These are phyloP conservation scores for Erithacus rubecula DNA, from an alignment of 2,797 vertebrate species.

Conservation along the genomic window DNA sequence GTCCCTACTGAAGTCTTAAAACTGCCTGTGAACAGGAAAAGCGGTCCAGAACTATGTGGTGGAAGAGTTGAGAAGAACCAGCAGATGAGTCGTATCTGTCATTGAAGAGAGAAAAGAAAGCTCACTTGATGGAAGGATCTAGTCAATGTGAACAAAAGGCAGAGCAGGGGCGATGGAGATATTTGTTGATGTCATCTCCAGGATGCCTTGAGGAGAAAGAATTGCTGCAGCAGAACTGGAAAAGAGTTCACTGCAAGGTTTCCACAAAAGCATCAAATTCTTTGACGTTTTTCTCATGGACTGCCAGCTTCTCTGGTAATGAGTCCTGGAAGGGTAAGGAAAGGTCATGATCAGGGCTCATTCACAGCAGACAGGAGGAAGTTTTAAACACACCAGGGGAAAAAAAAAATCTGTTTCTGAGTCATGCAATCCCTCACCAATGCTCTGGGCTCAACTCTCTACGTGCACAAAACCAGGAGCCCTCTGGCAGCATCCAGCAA, in stretches of 20 bases:
- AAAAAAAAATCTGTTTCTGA: background rate
- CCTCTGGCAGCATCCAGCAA: background rate
- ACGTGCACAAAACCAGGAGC: background rate
- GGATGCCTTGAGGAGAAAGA: slow-evolving; percentile 28
- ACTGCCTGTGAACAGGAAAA: background rate
- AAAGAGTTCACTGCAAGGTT: slow-evolving; percentile 87
- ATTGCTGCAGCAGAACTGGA: slow-evolving; percentile 23
- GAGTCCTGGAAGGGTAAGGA: slow-evolving; percentile 83
- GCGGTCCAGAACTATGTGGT: background rate
- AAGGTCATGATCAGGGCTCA: background rate
- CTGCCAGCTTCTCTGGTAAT: slow-evolving; percentile 93
- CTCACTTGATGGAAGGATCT: slow-evolving; percentile 5
- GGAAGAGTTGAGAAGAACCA: background rate
- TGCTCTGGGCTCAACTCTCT: background rate
- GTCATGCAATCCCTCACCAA: background rate
- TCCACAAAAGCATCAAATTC: slow-evolving; percentile 99
- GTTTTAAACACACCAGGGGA: background rate
- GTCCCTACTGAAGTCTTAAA: background rate
- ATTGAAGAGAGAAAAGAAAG: slow-evolving; percentile 11
- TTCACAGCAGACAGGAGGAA: background rate
- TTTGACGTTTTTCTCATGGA: slow-evolving; percentile 96
- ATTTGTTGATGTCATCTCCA: slow-evolving; percentile 12
- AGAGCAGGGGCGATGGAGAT: background rate
- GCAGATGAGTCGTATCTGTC: background rate
- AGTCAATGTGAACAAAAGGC: slow-evolving; percentile 1